These are phyloP conservation scores for Poeciliopsis turrubarensis DNA, from an alignment of 2,113 vertebrate species.

Conservation along the genomic window DNA sequence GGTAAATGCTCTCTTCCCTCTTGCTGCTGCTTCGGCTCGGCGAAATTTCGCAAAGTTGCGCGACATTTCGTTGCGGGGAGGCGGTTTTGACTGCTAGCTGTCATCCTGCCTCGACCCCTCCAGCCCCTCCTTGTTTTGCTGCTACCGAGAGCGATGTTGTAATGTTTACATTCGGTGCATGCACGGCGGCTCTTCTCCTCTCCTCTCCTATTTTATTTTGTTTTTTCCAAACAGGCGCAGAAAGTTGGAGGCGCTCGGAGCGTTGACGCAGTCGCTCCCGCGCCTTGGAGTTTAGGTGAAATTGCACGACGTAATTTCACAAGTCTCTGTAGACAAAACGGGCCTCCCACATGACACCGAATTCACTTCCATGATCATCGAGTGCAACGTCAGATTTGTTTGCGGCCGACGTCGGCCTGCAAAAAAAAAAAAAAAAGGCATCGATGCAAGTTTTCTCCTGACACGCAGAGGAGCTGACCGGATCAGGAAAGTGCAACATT, in stretches of 20 bases:
- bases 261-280: neutral
- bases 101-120: constrained; percentile 73
- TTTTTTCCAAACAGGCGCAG: neutral
- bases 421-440: neutral
- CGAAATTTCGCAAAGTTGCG: constrained; percentile 9
- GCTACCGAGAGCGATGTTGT: constrained; percentile 72
- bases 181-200: constrained; percentile 31
- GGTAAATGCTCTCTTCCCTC: constrained; percentile 68
- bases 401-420: constrained; percentile 3
- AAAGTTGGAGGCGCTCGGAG: neutral
- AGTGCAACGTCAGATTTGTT: constrained; percentile 2
- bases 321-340: constrained; percentile 30
- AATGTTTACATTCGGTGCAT: constrained; percentile 79
- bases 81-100: constrained; percentile 44
- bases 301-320: constrained; percentile 41
- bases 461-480: constrained; percentile 13
- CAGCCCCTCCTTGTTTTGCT: constrained; percentile 84
- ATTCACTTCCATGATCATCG: constrained; percentile 3
- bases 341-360: constrained; percentile 30
- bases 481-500: constrained; percentile 61
- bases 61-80: constrained; percentile 34
- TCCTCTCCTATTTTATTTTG: neutral
- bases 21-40: constrained; percentile 28
- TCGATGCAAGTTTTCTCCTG: neutral
- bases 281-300: constrained; percentile 8